Evolutionary conservation across 2,113 vertebrate genomes (phyloP).

Genomic region (Suncus etruscus): DNA sequence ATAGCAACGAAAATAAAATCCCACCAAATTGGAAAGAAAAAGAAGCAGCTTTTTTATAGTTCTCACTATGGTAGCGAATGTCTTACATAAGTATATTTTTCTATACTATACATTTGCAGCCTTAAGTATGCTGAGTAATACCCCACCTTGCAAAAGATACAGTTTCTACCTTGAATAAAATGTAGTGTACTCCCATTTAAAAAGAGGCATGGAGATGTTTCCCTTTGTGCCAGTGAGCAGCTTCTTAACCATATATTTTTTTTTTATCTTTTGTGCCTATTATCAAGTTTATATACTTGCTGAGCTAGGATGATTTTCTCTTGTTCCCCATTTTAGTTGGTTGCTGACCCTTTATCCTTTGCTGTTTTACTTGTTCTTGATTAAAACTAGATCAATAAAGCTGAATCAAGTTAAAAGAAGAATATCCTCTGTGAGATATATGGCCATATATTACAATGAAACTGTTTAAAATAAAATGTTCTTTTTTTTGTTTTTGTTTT

Average conservation of each 20-base stretch:
- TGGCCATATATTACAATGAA: conserved; percentile 21
- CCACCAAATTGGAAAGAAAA: no score
- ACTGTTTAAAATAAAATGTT: conserved; percentile 34
- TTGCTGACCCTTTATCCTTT: conserved; percentile 48
- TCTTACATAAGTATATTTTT: conserved; percentile 1
- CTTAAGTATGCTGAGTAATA: background rate
- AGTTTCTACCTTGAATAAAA: background rate
- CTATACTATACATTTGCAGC: background rate
- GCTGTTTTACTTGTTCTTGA: conserved; percentile 30
- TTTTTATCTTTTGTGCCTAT: conserved; percentile 38
- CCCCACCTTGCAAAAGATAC: background rate
- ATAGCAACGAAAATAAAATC: no score
- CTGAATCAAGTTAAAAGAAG: conserved; percentile 46
- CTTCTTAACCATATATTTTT: background rate
- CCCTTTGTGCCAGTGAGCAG: background rate
- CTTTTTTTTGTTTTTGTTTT: background rate
- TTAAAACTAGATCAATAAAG: conserved; percentile 70
- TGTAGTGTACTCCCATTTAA: background rate
- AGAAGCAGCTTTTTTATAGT: conserved; percentile 25
- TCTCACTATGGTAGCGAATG: background rate
- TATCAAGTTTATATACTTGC: background rate
- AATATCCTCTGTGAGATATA: conserved; percentile 1
- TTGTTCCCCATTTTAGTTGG: conserved; percentile 33
- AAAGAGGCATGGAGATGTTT: background rate
- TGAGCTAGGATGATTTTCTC: conserved; percentile 40